Percentiles rank a stretch among this genome's conserved stretches.
Conservation (phyloP, 2,113 vertebrate genomes). For the Mormoops blainvillei region DNA sequence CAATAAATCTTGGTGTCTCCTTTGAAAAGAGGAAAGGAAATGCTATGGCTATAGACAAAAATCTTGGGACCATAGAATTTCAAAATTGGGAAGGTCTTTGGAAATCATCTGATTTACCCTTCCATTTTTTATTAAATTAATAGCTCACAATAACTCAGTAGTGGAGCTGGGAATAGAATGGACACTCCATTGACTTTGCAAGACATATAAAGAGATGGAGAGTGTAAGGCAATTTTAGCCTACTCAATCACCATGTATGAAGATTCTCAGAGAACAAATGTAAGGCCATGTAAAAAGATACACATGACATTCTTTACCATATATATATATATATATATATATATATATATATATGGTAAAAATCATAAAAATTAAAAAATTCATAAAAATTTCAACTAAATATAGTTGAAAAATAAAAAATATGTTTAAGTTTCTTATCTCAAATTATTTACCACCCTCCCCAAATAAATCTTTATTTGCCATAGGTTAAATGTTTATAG, state of each 20-base stretch:
- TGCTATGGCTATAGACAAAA: background rate
- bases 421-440: constrained; percentile 22
- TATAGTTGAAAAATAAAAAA: constrained; percentile 15
- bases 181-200: background rate
- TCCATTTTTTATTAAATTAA: background rate
- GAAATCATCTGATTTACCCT: background rate
- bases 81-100: background rate
- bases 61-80: background rate
- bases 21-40: constrained; percentile 25
- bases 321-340: background rate
- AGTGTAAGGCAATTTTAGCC: background rate
- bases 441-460: constrained; percentile 53
- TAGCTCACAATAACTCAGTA: background rate
- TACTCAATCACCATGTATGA: background rate
- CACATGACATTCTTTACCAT: background rate
- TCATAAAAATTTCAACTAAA: constrained; percentile 20
- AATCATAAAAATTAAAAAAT: no score
- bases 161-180: background rate
- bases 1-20: background rate
- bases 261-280: background rate
- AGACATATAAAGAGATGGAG: background rate
- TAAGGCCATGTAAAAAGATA: background rate
- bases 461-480: constrained; percentile 63
- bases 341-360: background rate
- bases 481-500: constrained; percentile 70